Evolutionary conservation across 2,888 invertebrate genomes (phyloP), one percentile per base, ranked within the genome.

Genomic region (Melangyna quadrimaculata): DNA sequence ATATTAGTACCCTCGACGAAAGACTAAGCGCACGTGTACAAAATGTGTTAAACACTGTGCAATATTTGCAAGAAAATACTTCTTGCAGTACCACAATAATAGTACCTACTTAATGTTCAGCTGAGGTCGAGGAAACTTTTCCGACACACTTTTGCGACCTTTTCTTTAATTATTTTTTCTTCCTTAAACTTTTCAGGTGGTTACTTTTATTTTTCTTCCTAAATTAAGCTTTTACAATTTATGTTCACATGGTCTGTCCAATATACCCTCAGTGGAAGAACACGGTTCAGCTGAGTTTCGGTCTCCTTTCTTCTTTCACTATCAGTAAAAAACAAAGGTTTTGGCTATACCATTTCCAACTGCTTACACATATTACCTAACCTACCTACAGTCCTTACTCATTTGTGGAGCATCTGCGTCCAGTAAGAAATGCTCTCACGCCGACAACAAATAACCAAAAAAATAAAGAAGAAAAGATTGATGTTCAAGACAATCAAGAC

Each of bases 401-500:
- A 51, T 51, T 51, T 27, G 14, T 51, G 51, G n/a, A 27, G 51
- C 65, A 65, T 27, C 29, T 65, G 65, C 12, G 29, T 27, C 29
- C 4, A 19, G 12, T 12, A 14, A 29, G 19, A 45, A 51, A 48
- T 32, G n/a, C 24, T 67, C 67, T 17, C 67, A 67, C 67, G 67
- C 19, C 48, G 17, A 19, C 8, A 48, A 51, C n/a, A 51, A 40
- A 37, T 3, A 40, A 5, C 1, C n/a, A 32, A 55, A 61, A 24
- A 24, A 57, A 17, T 5, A n/a, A 29, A n/a, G 27, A 14, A 40
- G 1, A 43, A 51, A 67, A 67, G 32, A 67, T 67, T 48, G 51
- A 51, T 67, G 51, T 67, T 45, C 14, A 29, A 43, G n/a, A 67
- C 32, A 67, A 51, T 67, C 45, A 45, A 48, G 48, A 22, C 29